Base-by-base conservation (phyloP, 2,888 invertebrate species). In the Priocnemis perturbator region DNA sequence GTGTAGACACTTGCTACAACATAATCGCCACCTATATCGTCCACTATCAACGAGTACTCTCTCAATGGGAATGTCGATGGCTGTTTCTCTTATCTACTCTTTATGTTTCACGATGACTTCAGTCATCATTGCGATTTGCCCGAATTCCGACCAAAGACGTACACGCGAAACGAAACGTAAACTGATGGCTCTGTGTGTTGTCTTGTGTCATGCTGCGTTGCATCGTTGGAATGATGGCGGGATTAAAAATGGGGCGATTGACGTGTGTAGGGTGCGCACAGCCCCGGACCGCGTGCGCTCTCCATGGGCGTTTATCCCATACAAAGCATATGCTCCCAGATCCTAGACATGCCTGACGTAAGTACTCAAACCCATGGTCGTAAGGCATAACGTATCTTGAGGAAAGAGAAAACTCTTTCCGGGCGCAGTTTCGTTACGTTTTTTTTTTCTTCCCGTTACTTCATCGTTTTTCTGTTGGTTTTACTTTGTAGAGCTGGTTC, bases 251-350 rank as follows among this genome's bases (percentile, higher is more conserved):
- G 53, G 53, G 50, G 50, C 19, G 50, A 17, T 50, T 60, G 48
- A 60, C 45, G 76, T 72, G 90, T 87, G 89, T 91, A 96, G 96
- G 96, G 97, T 91, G 94, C 95, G 89, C 95, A 95, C 91, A 96
- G 97, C 90, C 97, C 97, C 90, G 96, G 95, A 91, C 95, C 96
- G 90, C 94, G 96, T 90, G 94, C 95, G 90, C 93, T 95, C 86
- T 95, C 96, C 86, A 95, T 96, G 95, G 97, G 97, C 88, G 93
- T 95, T 90, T 97, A 94, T 91, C 96, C 96, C 89, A 95, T 96
- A 90, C 95, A 96, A 92, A 93, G 94, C 91, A 92, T 97, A 91
- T 94, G 94, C 91, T 96, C 96, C 90, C 93, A 93, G 92, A 95
- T 96, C 90, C 93, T 95, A 90, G 93, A 93, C 91, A 94, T 94